Evolutionary conservation across 2,888 invertebrate genomes (phyloP).

Genomic region (Pycnomerus fuliginosus): DNA sequence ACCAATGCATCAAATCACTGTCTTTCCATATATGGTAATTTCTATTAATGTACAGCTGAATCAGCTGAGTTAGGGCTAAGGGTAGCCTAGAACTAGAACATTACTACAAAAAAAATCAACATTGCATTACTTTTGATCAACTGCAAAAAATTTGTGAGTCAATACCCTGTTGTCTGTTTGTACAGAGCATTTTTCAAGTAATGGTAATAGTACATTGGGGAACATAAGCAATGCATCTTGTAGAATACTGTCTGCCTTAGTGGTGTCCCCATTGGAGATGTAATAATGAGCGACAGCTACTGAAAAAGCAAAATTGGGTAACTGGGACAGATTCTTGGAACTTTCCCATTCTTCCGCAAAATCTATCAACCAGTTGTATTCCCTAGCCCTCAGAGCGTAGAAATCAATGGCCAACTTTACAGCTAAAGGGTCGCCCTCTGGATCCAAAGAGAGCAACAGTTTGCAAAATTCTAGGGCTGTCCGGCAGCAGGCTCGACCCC

Average conservation of each 20-base stretch:
- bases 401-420: conserved; percentile 77
- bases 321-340: conserved; percentile 68
- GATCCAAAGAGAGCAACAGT: conserved; percentile 74
- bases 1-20: conserved; percentile 69
- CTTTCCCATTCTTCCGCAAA: conserved; percentile 59
- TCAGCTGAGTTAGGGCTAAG: conserved; percentile 66
- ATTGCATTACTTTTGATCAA: conserved; percentile 24
- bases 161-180: conserved; percentile 66
- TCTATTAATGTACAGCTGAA: conserved; percentile 71
- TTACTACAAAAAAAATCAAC: conserved; percentile 2
- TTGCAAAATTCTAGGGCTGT: conserved; percentile 89
- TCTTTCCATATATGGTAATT: conserved; percentile 80
- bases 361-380: conserved; percentile 67
- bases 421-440: conserved; percentile 75
- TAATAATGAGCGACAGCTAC: conserved; percentile 73
- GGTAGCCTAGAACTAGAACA: conserved; percentile 55
- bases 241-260: conserved; percentile 62
- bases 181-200: conserved; percentile 75
- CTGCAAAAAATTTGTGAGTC: conserved; percentile 56
- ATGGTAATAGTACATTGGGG: conserved; percentile 70
- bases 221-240: conserved; percentile 80
- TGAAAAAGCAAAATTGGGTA: conserved; percentile 88
- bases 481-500: conserved; percentile 77
- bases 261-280: conserved; percentile 52
- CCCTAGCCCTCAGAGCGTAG: conserved; percentile 73